Base-by-base conservation (phyloP, 2,797 vertebrate genomes). In the Poeciliopsis presidionis region DNA sequence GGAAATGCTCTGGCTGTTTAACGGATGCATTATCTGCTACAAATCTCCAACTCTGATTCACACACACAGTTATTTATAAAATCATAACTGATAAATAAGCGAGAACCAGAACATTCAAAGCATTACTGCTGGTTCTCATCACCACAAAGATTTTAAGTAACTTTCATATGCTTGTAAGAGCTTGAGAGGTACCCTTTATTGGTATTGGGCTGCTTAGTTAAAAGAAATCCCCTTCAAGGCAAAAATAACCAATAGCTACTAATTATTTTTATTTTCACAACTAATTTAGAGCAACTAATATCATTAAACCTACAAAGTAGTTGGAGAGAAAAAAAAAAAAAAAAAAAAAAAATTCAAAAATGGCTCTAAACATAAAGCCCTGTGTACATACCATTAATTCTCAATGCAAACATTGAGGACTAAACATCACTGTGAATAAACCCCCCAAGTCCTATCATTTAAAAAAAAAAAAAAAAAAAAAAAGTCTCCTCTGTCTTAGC, bases 21-120 rank as follows among this genome's bases (percentile, higher is more conserved):
- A 88, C 89, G 85, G 73, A 63, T 69, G 28, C 72, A 71, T 75
- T 80, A 81, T 51, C 80, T 43, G 84, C 72, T 51, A 76, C 61
- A 16, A 14, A 75, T 55, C 72, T 39, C 41, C 75, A 49, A 70
- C 65, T 73, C 46, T 8, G 43, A 74, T 63, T 76, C 28, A 46
- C 41, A 25, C 70, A 5, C 28, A 11, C 25, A 55, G 45, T 39
- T n/a, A 13, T 4, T 11, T 43, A 14, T 22, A 61, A 59, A 67
- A 18, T n/a, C 41, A 77, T 4, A 72, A 55, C 8, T 46, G 12
- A 74, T 43, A 9, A 82, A 8, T 63, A 63, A n/a, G 55, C 59
- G 8, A 53, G 71, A 77, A 14, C 28, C 55, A 13, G 55, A 33
- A 63, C 59, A 36, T 39, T 39, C 16, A 36, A 39, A 65, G 61